Evolutionary conservation across 2,797 vertebrate species (phyloP).

Genomic region (Acropternis orthonyx): DNA sequence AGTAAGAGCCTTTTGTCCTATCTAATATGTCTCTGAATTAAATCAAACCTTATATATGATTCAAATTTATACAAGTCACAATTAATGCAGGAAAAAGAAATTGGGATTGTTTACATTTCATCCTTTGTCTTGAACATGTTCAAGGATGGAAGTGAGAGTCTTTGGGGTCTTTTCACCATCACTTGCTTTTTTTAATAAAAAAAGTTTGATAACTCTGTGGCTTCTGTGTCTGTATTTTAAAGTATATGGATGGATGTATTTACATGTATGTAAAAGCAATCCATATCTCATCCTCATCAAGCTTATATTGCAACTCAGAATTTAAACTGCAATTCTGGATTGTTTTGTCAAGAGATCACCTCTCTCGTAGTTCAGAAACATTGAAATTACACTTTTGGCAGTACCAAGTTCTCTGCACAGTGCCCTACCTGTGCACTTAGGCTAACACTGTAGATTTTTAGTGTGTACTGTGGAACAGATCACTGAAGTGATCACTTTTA

Average conservation of each 20-base stretch:
- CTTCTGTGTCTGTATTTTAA: background rate
- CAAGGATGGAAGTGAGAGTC: background rate
- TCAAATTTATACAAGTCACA: background rate
- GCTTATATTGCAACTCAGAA: background rate
- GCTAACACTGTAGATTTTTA: background rate
- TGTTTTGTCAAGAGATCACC: background rate
- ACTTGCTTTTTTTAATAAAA: background rate
- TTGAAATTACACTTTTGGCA: background rate
- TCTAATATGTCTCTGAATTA: background rate
- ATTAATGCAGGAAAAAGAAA: background rate
- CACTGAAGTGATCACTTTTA: background rate
- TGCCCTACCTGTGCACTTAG: background rate
- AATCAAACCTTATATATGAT: background rate
- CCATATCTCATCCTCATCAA: background rate
- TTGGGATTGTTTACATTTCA: background rate
- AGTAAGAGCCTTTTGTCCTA: background rate
- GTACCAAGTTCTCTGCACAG: background rate
- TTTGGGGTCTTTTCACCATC: background rate
- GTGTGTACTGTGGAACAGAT: background rate
- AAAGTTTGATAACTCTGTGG: background rate
- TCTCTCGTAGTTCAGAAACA: background rate
- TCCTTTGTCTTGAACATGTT: background rate
- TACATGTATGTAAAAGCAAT: background rate
- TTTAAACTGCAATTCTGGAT: background rate
- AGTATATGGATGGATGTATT: background rate